These are phyloP conservation scores for Xenopus borealis DNA, from an alignment of 2,113 vertebrate genomes.

Conservation along the genomic window DNA sequence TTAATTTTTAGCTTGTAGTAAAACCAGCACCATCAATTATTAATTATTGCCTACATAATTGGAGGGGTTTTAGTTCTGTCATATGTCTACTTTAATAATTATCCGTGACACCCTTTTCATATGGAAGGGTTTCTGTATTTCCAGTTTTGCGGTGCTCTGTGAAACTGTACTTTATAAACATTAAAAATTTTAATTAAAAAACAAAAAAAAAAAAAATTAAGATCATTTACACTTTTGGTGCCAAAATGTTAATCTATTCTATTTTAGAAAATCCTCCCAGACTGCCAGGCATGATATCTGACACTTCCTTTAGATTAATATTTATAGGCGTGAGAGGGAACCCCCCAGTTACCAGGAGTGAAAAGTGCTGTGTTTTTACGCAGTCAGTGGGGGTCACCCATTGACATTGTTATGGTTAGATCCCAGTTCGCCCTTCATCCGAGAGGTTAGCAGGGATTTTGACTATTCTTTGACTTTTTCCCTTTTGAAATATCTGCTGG, in stretches of 20 bases:
- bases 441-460: constrained; percentile 32
- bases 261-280: neutral
- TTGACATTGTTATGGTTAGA: constrained; percentile 7
- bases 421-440: constrained; percentile 19
- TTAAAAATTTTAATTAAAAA: too few species aligned
- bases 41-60: too few species aligned
- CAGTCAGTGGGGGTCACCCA: constrained; percentile 33
- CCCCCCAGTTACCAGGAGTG: constrained; percentile 4
- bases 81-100: too few species aligned
- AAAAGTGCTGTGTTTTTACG: constrained; percentile 18
- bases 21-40: too few species aligned
- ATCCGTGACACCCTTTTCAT: too few species aligned
- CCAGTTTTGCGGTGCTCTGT: too few species aligned
- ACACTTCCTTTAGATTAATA: constrained; percentile 29
- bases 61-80: too few species aligned
- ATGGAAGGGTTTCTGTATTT: too few species aligned
- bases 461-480: constrained; percentile 36
- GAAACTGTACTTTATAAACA: too few species aligned
- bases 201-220: too few species aligned
- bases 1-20: too few species aligned
- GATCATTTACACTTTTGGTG: neutral
- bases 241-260: constrained; percentile 32
- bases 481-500: constrained; percentile 38
- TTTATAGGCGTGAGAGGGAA: constrained; percentile 25
- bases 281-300: constrained; percentile 7